Evolutionary conservation across 2,113 vertebrate genomes (phyloP).

Genomic region (Toxotes jaculatrix): DNA sequence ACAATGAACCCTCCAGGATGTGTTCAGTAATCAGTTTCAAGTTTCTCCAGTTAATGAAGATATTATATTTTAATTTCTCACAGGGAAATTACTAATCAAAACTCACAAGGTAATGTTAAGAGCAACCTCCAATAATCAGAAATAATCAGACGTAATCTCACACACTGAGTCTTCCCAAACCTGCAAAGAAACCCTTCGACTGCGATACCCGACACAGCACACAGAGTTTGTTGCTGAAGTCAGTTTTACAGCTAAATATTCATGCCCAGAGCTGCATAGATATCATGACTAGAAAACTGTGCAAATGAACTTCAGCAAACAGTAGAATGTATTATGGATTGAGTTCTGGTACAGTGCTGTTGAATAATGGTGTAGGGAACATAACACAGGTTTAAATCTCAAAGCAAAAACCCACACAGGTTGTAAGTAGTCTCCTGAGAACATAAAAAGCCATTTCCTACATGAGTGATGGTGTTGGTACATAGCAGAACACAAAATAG

Average conservation of each 20-base stretch:
- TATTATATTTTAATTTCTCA: too few species aligned
- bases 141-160: neutral
- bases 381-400: slow-evolving; percentile 52
- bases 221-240: neutral
- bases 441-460: slow-evolving; percentile 31
- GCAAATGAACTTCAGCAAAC: slow-evolving; percentile 30
- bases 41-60: too few species aligned
- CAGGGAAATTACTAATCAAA: too few species aligned
- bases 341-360: slow-evolving; percentile 15
- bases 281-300: neutral
- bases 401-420: slow-evolving; percentile 34
- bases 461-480: slow-evolving; percentile 59
- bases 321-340: slow-evolving; percentile 36
- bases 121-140: neutral
- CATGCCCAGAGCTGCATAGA: neutral
- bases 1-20: too few species aligned
- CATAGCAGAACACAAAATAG: slow-evolving; percentile 49
- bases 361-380: slow-evolving; percentile 28
- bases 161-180: neutral
- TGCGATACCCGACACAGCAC: neutral
- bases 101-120: neutral
- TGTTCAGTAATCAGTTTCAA: too few species aligned
- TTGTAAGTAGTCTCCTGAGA: slow-evolving; percentile 48
- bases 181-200: neutral
- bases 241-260: slow-evolving; percentile 13